These are phyloP conservation scores for Acanthornis magna DNA, from an alignment of 2,797 vertebrate species.

Conservation along the genomic window DNA sequence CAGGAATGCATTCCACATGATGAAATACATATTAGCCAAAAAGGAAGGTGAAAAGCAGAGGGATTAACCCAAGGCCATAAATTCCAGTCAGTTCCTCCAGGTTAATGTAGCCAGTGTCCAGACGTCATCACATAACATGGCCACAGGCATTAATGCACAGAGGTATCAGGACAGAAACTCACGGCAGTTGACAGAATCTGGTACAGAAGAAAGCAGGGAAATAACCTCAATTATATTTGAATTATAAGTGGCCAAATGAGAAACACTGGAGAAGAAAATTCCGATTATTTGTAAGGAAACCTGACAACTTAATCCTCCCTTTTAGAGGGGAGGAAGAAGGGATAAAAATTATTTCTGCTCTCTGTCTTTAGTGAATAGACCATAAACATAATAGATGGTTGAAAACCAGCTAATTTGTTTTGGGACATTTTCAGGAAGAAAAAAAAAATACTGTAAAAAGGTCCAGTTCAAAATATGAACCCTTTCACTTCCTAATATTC, in stretches of 20 bases:
- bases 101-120: not conserved
- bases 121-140: not conserved
- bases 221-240: not conserved
- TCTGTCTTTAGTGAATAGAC: not conserved
- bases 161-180: not conserved
- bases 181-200: not conserved
- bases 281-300: not conserved
- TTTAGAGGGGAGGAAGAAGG: not conserved
- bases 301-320: not conserved
- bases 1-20: not conserved
- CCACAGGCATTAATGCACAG: not conserved
- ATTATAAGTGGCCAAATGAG: not conserved
- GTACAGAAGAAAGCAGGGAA: not conserved
- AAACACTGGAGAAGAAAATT: not conserved
- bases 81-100: not conserved
- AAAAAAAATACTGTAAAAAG: not conserved
- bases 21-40: not conserved
- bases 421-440: not conserved
- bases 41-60: conserved; percentile 29
- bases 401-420: not conserved
- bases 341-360: not conserved
- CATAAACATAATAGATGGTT: not conserved
- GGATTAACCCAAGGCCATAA: not conserved
- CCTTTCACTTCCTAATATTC: not conserved
- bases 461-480: not conserved